phyloP scores from a whole-genome alignment of 2,888 invertebrate species.

The Tryphoninae sp. region DNA sequence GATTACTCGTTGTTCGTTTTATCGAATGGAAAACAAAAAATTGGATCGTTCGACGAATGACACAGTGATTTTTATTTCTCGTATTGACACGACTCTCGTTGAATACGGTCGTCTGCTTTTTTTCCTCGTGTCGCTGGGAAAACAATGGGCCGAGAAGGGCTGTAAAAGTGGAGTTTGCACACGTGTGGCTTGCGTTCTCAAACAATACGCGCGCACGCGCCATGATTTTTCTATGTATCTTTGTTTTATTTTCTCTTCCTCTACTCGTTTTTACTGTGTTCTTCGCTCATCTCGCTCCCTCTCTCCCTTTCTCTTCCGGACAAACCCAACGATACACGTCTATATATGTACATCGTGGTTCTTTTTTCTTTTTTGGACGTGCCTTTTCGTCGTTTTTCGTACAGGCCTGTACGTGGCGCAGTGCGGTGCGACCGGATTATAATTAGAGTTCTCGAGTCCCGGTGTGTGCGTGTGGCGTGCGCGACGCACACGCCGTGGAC shows the following conservation, averaged over 20 bases:
- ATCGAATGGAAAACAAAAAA: not conserved
- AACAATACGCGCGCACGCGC: conserved; percentile 62
- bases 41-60: not conserved
- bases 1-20: not conserved
- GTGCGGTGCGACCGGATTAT: conserved; percentile 64
- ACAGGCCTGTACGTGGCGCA: conserved; percentile 62
- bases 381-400: conserved; percentile 62
- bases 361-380: conserved; percentile 55
- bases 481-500: conserved; percentile 31
- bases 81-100: conserved; percentile 33
- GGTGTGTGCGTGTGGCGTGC: conserved; percentile 49
- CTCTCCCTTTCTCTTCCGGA: not conserved
- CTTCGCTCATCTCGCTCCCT: conserved; percentile 25
- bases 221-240: conserved; percentile 39
- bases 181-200: conserved; percentile 59
- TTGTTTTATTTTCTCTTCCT: conserved; percentile 22
- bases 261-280: conserved; percentile 21
- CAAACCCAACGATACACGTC: not conserved
- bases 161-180: conserved; percentile 50
- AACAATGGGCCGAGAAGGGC: conserved; percentile 20
- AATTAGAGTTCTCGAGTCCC: conserved; percentile 61
- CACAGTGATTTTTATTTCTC: conserved; percentile 19
- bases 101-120: not conserved
- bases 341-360: not conserved
- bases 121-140: conserved; percentile 32